phyloP scores from a whole-genome alignment of 2,797 vertebrate genomes.

The Propithecus perrieri region DNA sequence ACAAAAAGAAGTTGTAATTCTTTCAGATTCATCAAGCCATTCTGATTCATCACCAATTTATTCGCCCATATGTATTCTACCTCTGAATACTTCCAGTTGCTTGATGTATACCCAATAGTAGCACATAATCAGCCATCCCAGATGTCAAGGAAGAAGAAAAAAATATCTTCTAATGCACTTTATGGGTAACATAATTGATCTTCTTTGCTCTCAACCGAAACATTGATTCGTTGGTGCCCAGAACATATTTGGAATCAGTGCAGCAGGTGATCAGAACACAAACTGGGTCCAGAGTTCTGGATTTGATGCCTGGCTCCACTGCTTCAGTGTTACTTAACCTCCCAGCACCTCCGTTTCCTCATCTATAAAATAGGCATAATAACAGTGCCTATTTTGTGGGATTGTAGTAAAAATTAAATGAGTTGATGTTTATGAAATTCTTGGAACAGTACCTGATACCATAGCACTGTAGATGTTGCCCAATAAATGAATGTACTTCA shows the following conservation, averaged over 20 bases:
- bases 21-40: background rate
- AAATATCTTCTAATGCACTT: conserved; percentile 5
- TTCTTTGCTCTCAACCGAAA: background rate
- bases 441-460: background rate
- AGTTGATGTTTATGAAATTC: background rate
- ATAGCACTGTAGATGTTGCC: background rate
- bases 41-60: background rate
- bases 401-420: background rate
- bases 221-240: background rate
- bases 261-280: background rate
- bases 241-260: background rate
- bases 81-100: background rate
- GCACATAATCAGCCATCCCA: background rate
- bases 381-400: background rate
- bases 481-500: background rate
- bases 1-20: background rate
- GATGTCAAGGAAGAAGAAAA: background rate
- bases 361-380: background rate
- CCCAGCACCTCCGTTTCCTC: background rate
- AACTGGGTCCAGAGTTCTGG: background rate
- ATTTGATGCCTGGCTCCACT: background rate
- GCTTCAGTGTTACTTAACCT: background rate
- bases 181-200: conserved; percentile 45
- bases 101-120: conserved; percentile 52
- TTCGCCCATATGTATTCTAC: background rate